Conservation (phyloP, 2,113 vertebrate species). For the Lamprologus lemairii region DNA sequence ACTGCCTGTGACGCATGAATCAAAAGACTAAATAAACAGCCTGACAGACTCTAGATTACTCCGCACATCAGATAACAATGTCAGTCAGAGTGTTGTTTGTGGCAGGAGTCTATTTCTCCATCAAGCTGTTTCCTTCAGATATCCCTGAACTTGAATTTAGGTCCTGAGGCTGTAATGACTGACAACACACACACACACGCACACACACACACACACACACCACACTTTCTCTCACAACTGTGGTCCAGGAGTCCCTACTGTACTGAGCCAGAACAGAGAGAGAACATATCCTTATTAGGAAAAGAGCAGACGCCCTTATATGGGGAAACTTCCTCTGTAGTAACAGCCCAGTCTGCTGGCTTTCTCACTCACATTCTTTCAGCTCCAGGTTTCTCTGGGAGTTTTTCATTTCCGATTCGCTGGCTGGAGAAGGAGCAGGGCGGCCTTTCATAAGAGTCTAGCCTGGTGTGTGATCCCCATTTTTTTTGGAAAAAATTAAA, state of each 20-base stretch:
- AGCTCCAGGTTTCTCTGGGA: conserved; percentile 79
- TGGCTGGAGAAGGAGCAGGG: conserved; percentile 79
- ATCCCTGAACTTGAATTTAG: conserved; percentile 8
- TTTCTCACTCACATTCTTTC: conserved; percentile 79
- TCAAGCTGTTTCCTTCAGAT: conserved; percentile 56
- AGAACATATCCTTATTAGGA: conserved; percentile 64
- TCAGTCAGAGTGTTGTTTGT: conserved; percentile 12
- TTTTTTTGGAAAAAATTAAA: neutral
- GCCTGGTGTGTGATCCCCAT: conserved; percentile 79
- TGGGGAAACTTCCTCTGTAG: conserved; percentile 84
- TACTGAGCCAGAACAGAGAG: conserved; percentile 48
- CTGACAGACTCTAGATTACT: neutral
- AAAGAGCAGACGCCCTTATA: conserved; percentile 82
- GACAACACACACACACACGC: conserved; percentile 22
- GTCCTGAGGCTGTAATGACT: conserved; percentile 45
- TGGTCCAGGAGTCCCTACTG: conserved; percentile 47
- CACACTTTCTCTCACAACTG: conserved; percentile 24
- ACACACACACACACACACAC: neutral
- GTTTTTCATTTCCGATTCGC: conserved; percentile 94
- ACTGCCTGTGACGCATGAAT: neutral
- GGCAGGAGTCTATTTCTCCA: conserved; percentile 1
- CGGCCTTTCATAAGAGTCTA: conserved; percentile 72
- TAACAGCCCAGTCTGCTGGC: conserved; percentile 86
- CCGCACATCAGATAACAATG: neutral
- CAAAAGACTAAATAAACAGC: neutral